phyloP scores from a whole-genome alignment of 2,113 vertebrate species.

The Platanista minor region DNA sequence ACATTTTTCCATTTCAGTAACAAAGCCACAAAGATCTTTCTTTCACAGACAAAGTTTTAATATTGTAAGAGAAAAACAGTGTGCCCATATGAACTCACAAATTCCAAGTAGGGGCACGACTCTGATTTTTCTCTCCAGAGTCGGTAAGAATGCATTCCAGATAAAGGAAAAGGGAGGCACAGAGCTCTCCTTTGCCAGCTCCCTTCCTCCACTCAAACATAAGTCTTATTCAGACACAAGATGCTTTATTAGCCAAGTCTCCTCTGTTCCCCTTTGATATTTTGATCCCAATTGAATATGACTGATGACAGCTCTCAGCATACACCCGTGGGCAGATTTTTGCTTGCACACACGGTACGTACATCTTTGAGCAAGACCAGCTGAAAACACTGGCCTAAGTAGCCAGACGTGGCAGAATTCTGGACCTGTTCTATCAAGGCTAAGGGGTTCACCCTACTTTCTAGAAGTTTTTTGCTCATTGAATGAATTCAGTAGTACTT shows the following conservation, averaged over 20 bases:
- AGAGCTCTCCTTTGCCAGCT: not conserved
- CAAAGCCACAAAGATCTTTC: slow-evolving; percentile 39
- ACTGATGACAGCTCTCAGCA: not conserved
- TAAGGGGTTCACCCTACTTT: not conserved
- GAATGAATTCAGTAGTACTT: not conserved
- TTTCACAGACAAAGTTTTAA: not conserved
- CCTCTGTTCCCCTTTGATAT: not conserved
- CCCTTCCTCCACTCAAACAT: not conserved
- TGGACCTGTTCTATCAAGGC: not conserved
- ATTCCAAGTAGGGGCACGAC: slow-evolving; percentile 33
- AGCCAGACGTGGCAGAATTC: not conserved
- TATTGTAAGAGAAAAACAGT: not conserved
- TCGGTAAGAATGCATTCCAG: not conserved
- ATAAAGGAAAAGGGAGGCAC: not conserved
- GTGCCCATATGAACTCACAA: not conserved
- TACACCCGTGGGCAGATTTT: not conserved
- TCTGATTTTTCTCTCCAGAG: not conserved
- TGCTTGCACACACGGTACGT: not conserved
- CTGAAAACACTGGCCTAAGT: not conserved
- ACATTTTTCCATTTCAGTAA: slow-evolving; percentile 33
- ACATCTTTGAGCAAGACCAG: not conserved
- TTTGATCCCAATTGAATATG: slow-evolving; percentile 2
- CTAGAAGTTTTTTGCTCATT: not conserved
- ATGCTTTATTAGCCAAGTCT: not conserved
- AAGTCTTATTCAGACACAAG: not conserved